Conservation (phyloP, 2,113 vertebrate species). For the Misgurnus anguillicaudatus region DNA sequence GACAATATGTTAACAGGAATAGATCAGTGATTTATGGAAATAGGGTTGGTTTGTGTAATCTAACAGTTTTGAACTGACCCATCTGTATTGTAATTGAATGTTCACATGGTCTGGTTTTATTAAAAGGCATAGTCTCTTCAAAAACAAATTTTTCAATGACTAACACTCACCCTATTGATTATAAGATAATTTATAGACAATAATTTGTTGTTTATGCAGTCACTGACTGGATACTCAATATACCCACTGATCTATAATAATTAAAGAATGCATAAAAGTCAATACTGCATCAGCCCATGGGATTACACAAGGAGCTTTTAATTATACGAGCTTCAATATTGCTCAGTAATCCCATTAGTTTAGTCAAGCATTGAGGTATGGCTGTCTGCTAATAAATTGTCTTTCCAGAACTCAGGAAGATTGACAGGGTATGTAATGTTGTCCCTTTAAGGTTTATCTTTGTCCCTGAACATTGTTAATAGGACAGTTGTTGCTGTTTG, state of each 20-base stretch:
- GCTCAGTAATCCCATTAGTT: constrained; percentile 20
- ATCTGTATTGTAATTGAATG: background rate
- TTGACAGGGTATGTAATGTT: background rate
- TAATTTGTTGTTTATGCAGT: constrained; percentile 5
- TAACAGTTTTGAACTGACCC: background rate
- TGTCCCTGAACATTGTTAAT: background rate
- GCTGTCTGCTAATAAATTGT: constrained; percentile 20
- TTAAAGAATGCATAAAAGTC: background rate
- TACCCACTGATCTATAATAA: background rate
- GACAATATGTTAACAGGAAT: background rate
- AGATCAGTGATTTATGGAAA: background rate
- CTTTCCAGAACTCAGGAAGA: background rate
- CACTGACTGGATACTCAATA: background rate
- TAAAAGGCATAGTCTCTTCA: background rate
- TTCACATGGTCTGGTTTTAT: no score
- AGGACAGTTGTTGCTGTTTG: background rate
- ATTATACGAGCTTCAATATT: constrained; percentile 28
- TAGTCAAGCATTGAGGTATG: constrained; percentile 6
- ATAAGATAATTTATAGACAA: background rate
- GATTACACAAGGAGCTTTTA: constrained; percentile 6
- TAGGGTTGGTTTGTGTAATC: background rate
- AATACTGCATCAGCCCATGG: constrained; percentile 14
- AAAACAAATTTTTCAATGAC: background rate
- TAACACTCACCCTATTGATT: background rate
- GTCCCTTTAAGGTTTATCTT: background rate